Evolutionary conservation across 2,888 invertebrate species (phyloP).

Genomic region (Nomada ferruginata): DNA sequence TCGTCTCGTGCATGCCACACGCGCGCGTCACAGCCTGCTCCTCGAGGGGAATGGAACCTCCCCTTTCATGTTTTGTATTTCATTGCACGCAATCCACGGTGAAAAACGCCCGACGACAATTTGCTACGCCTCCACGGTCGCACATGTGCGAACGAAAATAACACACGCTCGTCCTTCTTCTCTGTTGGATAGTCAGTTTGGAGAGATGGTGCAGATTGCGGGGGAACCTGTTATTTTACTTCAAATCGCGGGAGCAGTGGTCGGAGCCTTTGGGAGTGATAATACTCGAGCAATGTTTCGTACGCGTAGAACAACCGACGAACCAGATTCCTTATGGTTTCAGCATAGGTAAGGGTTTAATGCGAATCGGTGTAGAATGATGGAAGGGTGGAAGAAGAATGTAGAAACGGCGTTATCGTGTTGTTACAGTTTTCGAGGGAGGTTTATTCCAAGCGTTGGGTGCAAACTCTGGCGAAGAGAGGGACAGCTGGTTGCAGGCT

Average conservation of each 20-base stretch:
- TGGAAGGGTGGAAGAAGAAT: background rate
- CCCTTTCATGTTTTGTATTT: too few relatives aligned
- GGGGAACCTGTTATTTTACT: constrained; percentile 96
- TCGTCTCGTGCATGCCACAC: too few relatives aligned
- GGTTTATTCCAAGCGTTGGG: constrained; percentile 93
- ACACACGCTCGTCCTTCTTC: constrained; percentile 7
- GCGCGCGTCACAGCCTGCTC: too few relatives aligned
- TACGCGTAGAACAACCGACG: constrained; percentile 88
- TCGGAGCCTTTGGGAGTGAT: constrained; percentile 95
- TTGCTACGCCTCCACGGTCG: background rate
- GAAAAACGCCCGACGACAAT: background rate
- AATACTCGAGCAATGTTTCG: constrained; percentile 94
- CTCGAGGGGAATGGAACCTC: too few relatives aligned
- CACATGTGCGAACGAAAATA: background rate
- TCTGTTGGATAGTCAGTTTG: constrained; percentile 87
- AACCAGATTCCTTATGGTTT: constrained; percentile 92
- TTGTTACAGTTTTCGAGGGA: constrained; percentile 90
- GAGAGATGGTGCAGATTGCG: constrained; percentile 96
- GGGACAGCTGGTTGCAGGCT: constrained; percentile 94
- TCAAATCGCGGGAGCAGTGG: constrained; percentile 95
- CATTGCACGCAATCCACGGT: too few relatives aligned
- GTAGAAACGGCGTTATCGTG: background rate
- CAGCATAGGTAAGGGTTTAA: constrained; percentile 88
- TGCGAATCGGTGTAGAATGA: background rate
- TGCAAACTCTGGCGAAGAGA: constrained; percentile 91